These are phyloP conservation scores for Dendroctonus ponderosae DNA, from an alignment of 1,140 invertebrate genomes.

Conservation along the genomic window DNA sequence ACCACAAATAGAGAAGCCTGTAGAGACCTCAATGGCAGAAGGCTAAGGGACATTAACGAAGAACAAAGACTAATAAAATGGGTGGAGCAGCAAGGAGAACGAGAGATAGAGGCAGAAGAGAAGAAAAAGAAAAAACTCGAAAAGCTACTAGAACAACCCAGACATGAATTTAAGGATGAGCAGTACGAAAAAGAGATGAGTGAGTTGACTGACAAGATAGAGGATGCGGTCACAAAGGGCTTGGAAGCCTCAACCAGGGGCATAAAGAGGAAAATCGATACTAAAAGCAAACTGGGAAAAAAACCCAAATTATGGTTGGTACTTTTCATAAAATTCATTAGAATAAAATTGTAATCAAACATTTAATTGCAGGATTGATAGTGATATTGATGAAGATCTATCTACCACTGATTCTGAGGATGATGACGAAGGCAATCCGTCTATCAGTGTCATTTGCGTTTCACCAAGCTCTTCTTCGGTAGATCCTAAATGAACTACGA, in stretches of 20 bases:
- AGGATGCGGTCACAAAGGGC: slow-evolving; percentile 81
- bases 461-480: no score
- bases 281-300: slow-evolving; percentile 47
- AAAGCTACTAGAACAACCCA: slow-evolving; percentile 71
- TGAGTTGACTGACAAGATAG: slow-evolving; percentile 73
- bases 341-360: no score
- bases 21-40: slow-evolving; percentile 87
- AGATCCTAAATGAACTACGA: no score
- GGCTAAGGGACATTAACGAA: slow-evolving; percentile 94
- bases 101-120: slow-evolving; percentile 73
- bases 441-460: neutral
- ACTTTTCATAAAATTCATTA: slow-evolving; percentile 1
- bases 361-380: slow-evolving; percentile 34
- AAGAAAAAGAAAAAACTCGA: slow-evolving; percentile 78
- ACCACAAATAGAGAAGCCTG: slow-evolving; percentile 98
- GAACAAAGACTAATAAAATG: slow-evolving; percentile 91
- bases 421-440: slow-evolving; percentile 11
- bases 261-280: slow-evolving; percentile 52
- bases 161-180: slow-evolving; percentile 79
- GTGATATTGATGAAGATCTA: slow-evolving; percentile 34
- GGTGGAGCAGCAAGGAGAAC: slow-evolving; percentile 79
- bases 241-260: slow-evolving; percentile 53
- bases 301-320: slow-evolving; percentile 55
- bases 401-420: slow-evolving; percentile 15
- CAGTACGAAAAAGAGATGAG: slow-evolving; percentile 75